These are phyloP conservation scores for Lateolabrax maculatus DNA, from an alignment of 2,797 vertebrate species.

Conservation along the genomic window DNA sequence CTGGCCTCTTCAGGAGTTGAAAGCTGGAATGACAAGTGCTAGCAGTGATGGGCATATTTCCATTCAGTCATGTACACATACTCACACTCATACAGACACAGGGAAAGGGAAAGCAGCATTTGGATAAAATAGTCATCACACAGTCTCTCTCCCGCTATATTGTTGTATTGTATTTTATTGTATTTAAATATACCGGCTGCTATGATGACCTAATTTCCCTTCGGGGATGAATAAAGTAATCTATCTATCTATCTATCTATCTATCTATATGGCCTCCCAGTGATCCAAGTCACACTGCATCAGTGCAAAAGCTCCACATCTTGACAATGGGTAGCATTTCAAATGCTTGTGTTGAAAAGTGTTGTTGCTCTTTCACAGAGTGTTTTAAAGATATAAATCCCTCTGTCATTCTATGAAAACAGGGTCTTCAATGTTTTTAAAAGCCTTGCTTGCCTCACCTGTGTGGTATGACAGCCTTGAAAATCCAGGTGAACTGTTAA, in stretches of 20 bases:
- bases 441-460: conserved; percentile 56
- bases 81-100: conserved; percentile 5
- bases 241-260: no score
- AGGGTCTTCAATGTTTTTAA: conserved; percentile 51
- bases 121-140: conserved; percentile 45
- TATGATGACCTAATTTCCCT: no score
- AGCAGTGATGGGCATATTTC: conserved; percentile 52
- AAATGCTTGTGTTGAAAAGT: conserved; percentile 14
- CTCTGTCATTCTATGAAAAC: conserved; percentile 66
- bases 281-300: conserved; percentile 37
- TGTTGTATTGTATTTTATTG: no score
- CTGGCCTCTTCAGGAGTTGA: conserved; percentile 46
- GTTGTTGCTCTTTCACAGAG: conserved; percentile 39
- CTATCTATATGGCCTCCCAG: conserved; percentile 24
- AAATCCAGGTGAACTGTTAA: conserved; percentile 51
- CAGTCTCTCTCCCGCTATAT: conserved; percentile 25
- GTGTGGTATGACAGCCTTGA: conserved; percentile 50
- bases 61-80: conserved; percentile 44
- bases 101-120: conserved; percentile 39
- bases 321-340: conserved; percentile 19
- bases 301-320: conserved; percentile 7
- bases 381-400: conserved; percentile 29
- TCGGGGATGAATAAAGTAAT: no score
- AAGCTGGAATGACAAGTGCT: conserved; percentile 62
- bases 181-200: no score